Percentiles rank a stretch among this genome's conserved stretches.
phyloP scores from a whole-genome alignment of 1,140 invertebrate species.

The Odontomachus brunneus region DNA sequence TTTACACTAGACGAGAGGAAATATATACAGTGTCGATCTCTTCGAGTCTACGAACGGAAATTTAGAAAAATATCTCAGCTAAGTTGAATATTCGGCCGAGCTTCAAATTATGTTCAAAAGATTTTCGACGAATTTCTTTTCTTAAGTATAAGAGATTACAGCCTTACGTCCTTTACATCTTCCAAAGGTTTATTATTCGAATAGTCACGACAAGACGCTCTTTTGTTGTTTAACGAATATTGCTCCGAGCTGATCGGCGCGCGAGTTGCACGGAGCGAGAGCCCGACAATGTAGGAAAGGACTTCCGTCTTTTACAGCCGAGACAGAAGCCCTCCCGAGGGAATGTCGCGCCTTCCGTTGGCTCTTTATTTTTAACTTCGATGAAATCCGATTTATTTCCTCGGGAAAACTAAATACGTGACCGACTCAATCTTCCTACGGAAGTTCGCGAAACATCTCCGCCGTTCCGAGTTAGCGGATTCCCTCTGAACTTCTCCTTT shows the following conservation, averaged over 20 bases:
- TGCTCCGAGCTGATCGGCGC: neutral
- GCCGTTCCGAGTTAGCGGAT: slow-evolving; percentile 21
- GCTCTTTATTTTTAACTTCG: slow-evolving; percentile 34
- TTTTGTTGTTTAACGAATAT: neutral
- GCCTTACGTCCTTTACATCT: no score
- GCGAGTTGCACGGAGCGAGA: neutral
- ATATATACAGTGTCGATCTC: slow-evolving; percentile 16
- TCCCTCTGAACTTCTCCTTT: slow-evolving; percentile 17
- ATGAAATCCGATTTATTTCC: slow-evolving; percentile 49
- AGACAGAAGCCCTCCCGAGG: slow-evolving; percentile 1
- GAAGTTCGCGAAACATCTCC: neutral
- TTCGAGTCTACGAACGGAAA: neutral
- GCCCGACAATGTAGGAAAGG: neutral
- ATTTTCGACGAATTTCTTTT: no score
- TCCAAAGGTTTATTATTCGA: no score
- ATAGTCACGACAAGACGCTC: neutral
- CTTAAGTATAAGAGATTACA: no score
- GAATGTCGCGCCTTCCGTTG: slow-evolving; percentile 24
- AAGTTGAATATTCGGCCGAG: no score
- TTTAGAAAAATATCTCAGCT: slow-evolving; percentile 12
- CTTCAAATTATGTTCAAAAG: no score
- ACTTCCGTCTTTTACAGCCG: neutral
- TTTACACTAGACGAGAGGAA: slow-evolving; percentile 8
- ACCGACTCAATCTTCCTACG: neutral
- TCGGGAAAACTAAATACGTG: slow-evolving; percentile 26